Evolutionary conservation across 2,797 vertebrate genomes (phyloP), one percentile per base, ranked within the genome.

Genomic region (Aldrovandia affinis): DNA sequence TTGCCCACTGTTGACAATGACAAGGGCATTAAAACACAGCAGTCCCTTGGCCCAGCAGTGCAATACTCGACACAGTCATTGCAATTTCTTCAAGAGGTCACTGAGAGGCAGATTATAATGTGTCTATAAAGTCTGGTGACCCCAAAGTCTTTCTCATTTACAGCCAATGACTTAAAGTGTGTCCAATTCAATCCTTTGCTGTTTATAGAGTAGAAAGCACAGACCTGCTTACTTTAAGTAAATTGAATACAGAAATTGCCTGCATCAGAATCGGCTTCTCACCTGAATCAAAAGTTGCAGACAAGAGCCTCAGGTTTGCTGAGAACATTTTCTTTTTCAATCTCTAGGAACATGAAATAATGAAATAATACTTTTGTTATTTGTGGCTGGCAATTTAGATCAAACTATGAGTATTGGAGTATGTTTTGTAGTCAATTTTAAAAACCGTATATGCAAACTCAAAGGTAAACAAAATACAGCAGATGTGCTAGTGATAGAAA

Each of bases 81-180:
- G 61, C 84, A 79, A 78, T 87, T 88, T 82, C 83, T 82, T 70
- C 63, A 44, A 63, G 54, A 81, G 85, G 81, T 86, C 85, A 86
- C 84, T 85, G 80, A 50, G 81, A 80, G 89, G 83, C 87, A 88
- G 61, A 87, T 91, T 91, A 88, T 89, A 89, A 91, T 81, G 89
- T 89, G 83, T 92, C 90, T 90, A 91, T 92, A 92, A 93, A 93
- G 90, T 87, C 88, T 61, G 88, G 63, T 92, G 92, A 93, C 92
- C 93, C 92, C 92, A 92, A 87, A 89, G 91, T 91, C 90, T 86
- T 84, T 89, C 89, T 90, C 88, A 87, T 93, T 93, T 91, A 92
- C 93, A 93, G 90, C 90, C 91, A 92, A 91, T 92, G 90, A 90
- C 85, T 92, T 86, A 90, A 91, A 93, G 91, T 92, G 92, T 92